Evolutionary conservation across 2,113 vertebrate genomes (phyloP).

Genomic region (Hemibagrus wyckioides): DNA sequence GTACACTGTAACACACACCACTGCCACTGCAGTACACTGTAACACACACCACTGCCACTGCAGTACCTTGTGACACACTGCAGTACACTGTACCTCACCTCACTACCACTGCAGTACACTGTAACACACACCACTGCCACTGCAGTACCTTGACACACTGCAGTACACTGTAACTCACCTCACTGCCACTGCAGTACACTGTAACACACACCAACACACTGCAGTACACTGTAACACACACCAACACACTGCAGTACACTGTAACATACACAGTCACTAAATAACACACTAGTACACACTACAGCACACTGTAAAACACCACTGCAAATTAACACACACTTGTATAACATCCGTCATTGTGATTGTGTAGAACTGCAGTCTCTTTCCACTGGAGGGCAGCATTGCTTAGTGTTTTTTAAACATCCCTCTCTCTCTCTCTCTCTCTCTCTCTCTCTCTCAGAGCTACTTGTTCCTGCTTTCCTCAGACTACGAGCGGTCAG

Average conservation of each 20-base stretch:
- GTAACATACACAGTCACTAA: neutral
- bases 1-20: too few relatives aligned
- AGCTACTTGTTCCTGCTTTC: conserved; percentile 93
- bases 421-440: neutral
- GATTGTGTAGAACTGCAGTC: neutral
- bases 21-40: too few relatives aligned
- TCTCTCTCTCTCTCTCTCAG: conserved; percentile 66
- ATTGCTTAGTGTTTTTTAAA: conserved; percentile 2
- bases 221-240: neutral
- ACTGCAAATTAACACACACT: neutral
- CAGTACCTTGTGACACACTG: too few relatives aligned
- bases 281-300: neutral
- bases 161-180: neutral
- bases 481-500: conserved; percentile 92
- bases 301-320: neutral
- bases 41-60: too few relatives aligned
- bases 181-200: neutral
- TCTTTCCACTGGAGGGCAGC: conserved; percentile 66
- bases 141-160: neutral
- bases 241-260: neutral
- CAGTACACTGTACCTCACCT: too few relatives aligned
- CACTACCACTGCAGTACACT: too few relatives aligned
- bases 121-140: neutral
- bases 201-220: neutral
- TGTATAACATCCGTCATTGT: too few relatives aligned